These are phyloP conservation scores for Parapsyche elsis DNA, from an alignment of 1,140 invertebrate species.

Conservation along the genomic window DNA sequence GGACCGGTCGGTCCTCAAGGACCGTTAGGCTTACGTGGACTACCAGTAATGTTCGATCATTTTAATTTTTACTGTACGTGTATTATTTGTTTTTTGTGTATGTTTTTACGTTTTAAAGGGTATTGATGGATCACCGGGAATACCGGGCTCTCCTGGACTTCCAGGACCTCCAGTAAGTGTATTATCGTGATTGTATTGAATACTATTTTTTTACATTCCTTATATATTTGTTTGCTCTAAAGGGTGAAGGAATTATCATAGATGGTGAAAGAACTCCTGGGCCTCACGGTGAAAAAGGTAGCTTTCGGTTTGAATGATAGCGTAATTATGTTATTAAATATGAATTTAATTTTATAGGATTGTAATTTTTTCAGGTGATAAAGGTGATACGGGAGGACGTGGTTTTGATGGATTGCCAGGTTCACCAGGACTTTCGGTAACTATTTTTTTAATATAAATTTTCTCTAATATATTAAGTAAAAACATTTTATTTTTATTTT, in stretches of 20 bases:
- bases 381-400: constrained; percentile 57
- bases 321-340: background rate
- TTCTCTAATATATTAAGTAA: constrained; percentile 13
- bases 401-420: constrained; percentile 65
- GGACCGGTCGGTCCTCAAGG: constrained; percentile 54
- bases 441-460: background rate
- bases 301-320: background rate
- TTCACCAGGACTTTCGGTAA: constrained; percentile 57
- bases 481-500: constrained; percentile 40
- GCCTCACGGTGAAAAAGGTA: constrained; percentile 15
- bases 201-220: background rate
- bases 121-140: constrained; percentile 61
- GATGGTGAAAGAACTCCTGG: constrained; percentile 1
- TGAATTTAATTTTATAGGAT: background rate
- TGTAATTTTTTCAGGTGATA: background rate
- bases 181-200: background rate
- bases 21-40: background rate
- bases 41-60: background rate
- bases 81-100: background rate
- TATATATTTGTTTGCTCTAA: background rate
- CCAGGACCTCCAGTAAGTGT: constrained; percentile 7
- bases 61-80: background rate
- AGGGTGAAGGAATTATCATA: background rate
- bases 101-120: background rate
- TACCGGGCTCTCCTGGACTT: constrained; percentile 59